Evolutionary conservation across 2,888 invertebrate species (phyloP), one percentile per base, ranked within the genome.

Genomic region (Pristionchus mayeri): DNA sequence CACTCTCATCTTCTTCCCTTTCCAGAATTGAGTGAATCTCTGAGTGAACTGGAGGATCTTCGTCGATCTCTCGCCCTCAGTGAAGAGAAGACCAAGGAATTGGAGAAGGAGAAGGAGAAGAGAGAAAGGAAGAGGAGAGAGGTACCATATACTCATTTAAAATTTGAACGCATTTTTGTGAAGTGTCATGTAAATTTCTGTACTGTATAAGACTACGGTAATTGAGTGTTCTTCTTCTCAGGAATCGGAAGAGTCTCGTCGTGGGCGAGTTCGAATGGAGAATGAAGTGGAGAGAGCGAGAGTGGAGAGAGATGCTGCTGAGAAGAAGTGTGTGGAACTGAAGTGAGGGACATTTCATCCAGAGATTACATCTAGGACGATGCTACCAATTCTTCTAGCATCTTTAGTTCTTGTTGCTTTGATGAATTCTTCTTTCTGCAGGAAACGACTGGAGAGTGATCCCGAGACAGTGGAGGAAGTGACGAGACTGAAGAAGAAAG

Each of bases 401-500:
- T 44, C 44, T 9, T 44, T 44, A 6, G 13, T n/a, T n/a, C n/a
- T n/a, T n/a, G n/a, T n/a, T n/a, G n/a, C n/a, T 4, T 11, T 18
- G 52, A 52, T 0, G 6, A 2, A 21, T 6, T 52, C 6, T 44
- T 34, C 24, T 30, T 18, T 16, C 21, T 82, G 9, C 54, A 86
- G 86, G 63, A 84, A 84, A 50, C 80, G 84, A 24, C 57, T 86
- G 18, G 60, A 81, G 40, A 84, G 82, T 0, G 84, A 84, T 24
- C 86, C 86, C 18, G 86, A 86, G 40, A 86, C 86, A 13, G 57
- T 82, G 18, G 86, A 84, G 11, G 86, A 86, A 84, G 60, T 84
- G n/a, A 34, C 76, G 3, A 16, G 83, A 82, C 50, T 86, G n/a
- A 60, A 83, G 52, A 52, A 52, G 30, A 78, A 85, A 44, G 50